Evolutionary conservation across 2,888 invertebrate genomes (phyloP).

Genomic region (Limnephilus auricula): DNA sequence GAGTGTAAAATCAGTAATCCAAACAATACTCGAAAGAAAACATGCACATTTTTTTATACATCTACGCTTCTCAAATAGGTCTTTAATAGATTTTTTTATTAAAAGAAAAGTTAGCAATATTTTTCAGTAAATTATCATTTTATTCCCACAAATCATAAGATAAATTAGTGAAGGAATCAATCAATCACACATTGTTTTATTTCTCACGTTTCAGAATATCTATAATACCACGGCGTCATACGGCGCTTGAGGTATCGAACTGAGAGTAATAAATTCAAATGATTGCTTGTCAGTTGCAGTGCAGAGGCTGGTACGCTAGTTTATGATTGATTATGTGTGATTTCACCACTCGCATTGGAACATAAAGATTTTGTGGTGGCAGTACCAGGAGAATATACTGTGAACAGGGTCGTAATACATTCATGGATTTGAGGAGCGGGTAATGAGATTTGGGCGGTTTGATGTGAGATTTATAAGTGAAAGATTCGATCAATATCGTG

Average conservation of each 20-base stretch:
- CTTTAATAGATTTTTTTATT: no score
- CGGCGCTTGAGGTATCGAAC: constrained; percentile 45
- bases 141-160: background rate
- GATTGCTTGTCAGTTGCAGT: constrained; percentile 52
- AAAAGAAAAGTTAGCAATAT: no score
- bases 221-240: constrained; percentile 45
- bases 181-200: constrained; percentile 40
- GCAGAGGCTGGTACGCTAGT: constrained; percentile 39
- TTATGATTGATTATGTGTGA: constrained; percentile 51
- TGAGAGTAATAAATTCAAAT: constrained; percentile 51
- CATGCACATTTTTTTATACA: no score
- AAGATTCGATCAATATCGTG: constrained; percentile 8
- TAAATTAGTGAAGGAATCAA: background rate
- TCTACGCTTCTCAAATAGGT: no score
- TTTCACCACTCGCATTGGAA: constrained; percentile 18
- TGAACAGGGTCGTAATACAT: constrained; percentile 29
- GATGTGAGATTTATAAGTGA: constrained; percentile 20
- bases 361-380: constrained; percentile 40
- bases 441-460: constrained; percentile 43
- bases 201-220: constrained; percentile 37
- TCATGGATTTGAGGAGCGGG: background rate
- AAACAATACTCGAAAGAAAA: no score
- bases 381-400: constrained; percentile 20
- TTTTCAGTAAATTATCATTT: no score
- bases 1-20: no score